Evolutionary conservation across 2,888 invertebrate species (phyloP).

Genomic region (Mermis nigrescens): DNA sequence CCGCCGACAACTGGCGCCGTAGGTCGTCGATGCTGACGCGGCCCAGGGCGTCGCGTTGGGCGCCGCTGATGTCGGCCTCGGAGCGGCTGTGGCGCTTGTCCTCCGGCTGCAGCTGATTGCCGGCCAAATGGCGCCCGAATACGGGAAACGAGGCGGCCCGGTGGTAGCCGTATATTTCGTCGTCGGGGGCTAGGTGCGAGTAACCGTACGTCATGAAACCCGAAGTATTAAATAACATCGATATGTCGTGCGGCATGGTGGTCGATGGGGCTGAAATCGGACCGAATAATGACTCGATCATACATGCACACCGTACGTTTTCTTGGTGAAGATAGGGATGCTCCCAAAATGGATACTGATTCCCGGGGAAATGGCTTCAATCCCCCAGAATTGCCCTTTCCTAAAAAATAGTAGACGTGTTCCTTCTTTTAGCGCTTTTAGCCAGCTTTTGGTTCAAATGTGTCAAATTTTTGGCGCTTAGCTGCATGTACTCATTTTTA

Average conservation of each 20-base stretch:
- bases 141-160: conserved; percentile 8
- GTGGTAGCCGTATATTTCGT: not conserved
- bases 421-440: no score
- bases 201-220: not conserved
- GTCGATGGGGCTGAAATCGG: not conserved
- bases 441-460: no score
- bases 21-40: not conserved
- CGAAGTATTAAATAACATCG: not conserved
- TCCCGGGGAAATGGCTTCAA: no score
- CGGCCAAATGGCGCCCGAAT: not conserved
- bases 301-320: no score
- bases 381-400: no score
- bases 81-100: not conserved
- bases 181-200: not conserved
- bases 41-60: not conserved
- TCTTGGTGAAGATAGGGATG: no score
- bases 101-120: not conserved
- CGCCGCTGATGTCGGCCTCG: not conserved
- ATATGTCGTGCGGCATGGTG: not conserved
- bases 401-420: no score
- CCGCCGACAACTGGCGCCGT: not conserved
- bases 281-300: no score
- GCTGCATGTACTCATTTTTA: no score
- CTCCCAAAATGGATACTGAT: no score
- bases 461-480: no score